Conservation (phyloP, 2,797 vertebrate species). For the Hydrolagus colliei region DNA sequence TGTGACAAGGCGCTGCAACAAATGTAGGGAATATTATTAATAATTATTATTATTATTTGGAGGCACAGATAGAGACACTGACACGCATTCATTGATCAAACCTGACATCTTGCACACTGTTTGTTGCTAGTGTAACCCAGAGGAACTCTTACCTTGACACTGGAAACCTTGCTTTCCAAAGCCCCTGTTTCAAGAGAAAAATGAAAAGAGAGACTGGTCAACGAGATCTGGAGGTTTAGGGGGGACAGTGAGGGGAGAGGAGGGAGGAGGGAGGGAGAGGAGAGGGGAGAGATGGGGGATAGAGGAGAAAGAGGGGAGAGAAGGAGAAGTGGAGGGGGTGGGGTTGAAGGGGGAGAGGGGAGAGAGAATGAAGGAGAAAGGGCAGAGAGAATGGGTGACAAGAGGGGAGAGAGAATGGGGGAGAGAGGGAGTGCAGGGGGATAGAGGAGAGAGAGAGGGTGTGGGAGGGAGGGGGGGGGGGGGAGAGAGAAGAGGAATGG, state of each 20-base stretch:
- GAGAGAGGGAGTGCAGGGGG: no score
- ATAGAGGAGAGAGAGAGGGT: no score
- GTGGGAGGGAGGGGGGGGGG: neutral
- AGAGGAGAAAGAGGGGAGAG: no score
- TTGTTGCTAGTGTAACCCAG: constrained; percentile 8
- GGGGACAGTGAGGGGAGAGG: neutral
- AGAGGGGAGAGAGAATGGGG: constrained; percentile 11
- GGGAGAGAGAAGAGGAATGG: neutral
- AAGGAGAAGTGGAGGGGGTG: no score
- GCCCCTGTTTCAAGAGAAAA: constrained; percentile 14
- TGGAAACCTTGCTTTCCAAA: constrained; percentile 30
- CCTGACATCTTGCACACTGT: neutral
- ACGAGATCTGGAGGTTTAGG: neutral
- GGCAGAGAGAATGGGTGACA: no score
- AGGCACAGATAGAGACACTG: no score
- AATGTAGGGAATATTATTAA: no score
- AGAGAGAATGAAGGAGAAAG: neutral
- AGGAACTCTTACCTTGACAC: constrained; percentile 23
- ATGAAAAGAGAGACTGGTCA: neutral
- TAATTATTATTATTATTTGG: no score
- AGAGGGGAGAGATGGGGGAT: no score
- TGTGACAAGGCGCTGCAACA: no score
- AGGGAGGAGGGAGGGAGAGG: no score
- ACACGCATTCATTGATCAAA: neutral
- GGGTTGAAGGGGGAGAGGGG: neutral